Evolutionary conservation across 2,888 invertebrate species (phyloP), one percentile per base, ranked within the genome.

Genomic region (Trilocha varians): DNA sequence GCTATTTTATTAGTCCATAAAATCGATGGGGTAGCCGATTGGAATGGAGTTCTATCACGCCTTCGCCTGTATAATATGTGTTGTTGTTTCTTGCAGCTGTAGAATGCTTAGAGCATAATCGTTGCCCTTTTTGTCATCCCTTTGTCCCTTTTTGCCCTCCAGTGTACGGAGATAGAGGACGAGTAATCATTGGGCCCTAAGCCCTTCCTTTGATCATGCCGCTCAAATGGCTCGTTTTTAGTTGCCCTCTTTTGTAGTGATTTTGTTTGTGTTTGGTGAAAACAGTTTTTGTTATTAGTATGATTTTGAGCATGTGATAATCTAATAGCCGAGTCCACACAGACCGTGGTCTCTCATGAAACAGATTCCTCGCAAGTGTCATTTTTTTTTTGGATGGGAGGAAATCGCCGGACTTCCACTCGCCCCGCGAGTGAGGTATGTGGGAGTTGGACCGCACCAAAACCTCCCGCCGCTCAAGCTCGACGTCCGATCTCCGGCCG

Each of bases 131-230:
- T 78, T 77, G 73, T 68, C 59, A 43, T 43, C 53, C 57, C 57
- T 56, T 53, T 50, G 62, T 62, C 68, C 72, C 70, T 70, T 69
- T 74, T 74, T 72, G 63, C 53, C 57, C 63, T 61, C 69, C 66
- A 72, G 64, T 70, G 72, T 71, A 71, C 71, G 72, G 74, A 75
- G 79, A 82, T 78, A 79, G 70, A 69, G 70, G 73, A 73, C 73
- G 74, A 76, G 72, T 75, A 77, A 78, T 78, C 74, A 79, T 82
- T 79, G 79, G 66, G 66, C 70, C 66, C 69, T 65, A 70, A 73
- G 70, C 71, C 71, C 70, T 76, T 78, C 78, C 25, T 25, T 25
- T 25, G 25, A 25, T 46, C 44, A 50, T 48, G 36, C 47, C 44
- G 16, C 36, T 36, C 36, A 25, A 25, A 25, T 25, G 25, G 11